Evolutionary conservation across 2,888 invertebrate genomes (phyloP).

Genomic region (Mythimna impura): DNA sequence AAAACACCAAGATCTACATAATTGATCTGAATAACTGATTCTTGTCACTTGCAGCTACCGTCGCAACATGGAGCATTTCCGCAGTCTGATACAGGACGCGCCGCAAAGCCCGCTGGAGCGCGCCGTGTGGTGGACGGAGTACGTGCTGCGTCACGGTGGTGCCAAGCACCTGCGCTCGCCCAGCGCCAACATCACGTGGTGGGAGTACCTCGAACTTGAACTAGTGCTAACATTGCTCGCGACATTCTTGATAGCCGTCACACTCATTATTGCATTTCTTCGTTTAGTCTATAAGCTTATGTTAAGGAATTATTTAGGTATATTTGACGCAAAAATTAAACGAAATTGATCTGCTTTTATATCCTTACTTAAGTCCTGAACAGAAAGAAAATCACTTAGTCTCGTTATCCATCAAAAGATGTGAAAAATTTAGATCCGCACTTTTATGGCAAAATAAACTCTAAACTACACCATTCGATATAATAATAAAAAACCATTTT

Average conservation of each 20-base stretch:
- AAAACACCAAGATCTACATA: too few relatives aligned
- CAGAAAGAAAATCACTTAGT: too few relatives aligned
- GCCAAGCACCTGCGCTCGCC: conserved; percentile 80
- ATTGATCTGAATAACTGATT: conserved; percentile 32
- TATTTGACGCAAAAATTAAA: conserved; percentile 20
- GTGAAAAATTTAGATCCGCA: too few relatives aligned
- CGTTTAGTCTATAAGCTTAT: conserved; percentile 12
- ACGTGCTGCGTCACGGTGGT: conserved; percentile 81
- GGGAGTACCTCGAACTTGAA: conserved; percentile 67
- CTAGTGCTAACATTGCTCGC: conserved; percentile 45
- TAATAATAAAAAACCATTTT: too few relatives aligned
- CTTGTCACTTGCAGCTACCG: conserved; percentile 46
- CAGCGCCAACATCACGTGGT: conserved; percentile 69
- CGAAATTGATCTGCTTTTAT: conserved; percentile 10
- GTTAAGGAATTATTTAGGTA: background rate
- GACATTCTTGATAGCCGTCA: conserved; percentile 8
- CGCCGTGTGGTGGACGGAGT: conserved; percentile 79
- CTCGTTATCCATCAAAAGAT: too few relatives aligned
- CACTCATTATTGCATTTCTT: background rate
- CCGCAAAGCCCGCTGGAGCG: conserved; percentile 69
- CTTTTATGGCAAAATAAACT: too few relatives aligned
- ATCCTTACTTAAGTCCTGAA: too few relatives aligned
- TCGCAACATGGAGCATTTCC: conserved; percentile 32
- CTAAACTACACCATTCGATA: too few relatives aligned
- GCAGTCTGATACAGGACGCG: conserved; percentile 44